Evolutionary conservation across 2,797 vertebrate species (phyloP), one percentile per base, ranked within the genome.

Genomic region (Naso thynnoides): DNA sequence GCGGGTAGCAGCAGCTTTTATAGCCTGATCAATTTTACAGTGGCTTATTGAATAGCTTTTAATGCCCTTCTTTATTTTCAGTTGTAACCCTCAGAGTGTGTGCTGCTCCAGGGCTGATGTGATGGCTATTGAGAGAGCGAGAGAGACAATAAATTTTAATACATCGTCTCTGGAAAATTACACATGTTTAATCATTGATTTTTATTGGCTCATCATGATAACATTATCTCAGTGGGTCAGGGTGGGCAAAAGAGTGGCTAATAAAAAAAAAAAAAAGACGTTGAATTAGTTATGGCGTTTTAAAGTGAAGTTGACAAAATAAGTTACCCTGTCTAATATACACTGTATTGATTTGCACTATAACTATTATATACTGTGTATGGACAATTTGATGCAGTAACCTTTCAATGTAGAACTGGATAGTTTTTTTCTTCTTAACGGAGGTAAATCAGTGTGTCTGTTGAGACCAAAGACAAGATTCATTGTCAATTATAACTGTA

Each of bases 11-110:
- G 85, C 76, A 69, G 78, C 77, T 91, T 94, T 94, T 93, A 94
- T 91, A 77, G 89, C 79, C 74, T 92, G 90, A 94, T 95, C 93
- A 95, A 93, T 94, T 92, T 93, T 87, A 86, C 88, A 88, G 83
- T 88, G 84, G 87, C 91, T 93, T 93, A 94, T 93, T 93, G 93
- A 95, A 92, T 91, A 90, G 86, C 89, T 93, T 94, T 94, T 92
- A 94, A 94, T 94, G 85, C 86, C 70, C 83, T 88, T 92, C 89
- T 94, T 95, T 94, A 94, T 94, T 93, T 93, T 90, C 91, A 90
- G 85, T 86, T 89, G 94, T 93, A 93, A 91, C 85, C 86, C 63
- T 26, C 84, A 67, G 85, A 81, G 86, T 89, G 85, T 89, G 59
- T 77, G 83, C 70, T 33, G 74, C 83, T 79, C 56, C 77, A 21